These are phyloP conservation scores for Phoxinus dragarum DNA, from an alignment of 2,797 vertebrate species.

Conservation along the genomic window DNA sequence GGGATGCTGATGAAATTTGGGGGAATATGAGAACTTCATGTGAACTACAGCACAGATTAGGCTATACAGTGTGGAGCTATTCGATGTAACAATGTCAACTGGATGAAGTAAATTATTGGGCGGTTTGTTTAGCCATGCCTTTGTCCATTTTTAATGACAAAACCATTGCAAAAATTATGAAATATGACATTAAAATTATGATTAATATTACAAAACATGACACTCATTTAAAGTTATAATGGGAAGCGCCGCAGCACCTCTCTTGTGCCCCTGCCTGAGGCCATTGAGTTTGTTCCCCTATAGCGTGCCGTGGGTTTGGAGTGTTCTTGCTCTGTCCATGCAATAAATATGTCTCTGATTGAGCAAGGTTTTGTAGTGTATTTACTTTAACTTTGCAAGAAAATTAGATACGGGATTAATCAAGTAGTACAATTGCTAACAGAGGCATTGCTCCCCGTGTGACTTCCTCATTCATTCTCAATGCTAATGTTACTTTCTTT, in stretches of 20 bases:
- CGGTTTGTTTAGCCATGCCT: not conserved
- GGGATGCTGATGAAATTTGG: conserved; percentile 28
- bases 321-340: not conserved
- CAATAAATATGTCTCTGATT: not conserved
- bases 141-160: not conserved
- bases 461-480: not conserved
- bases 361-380: not conserved
- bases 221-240: not conserved
- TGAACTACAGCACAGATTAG: not conserved
- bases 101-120: conserved; percentile 1
- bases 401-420: not conserved
- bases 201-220: not conserved
- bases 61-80: not conserved
- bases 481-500: not conserved
- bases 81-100: not conserved
- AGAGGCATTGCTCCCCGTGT: not conserved
- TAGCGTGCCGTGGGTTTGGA: not conserved
- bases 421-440: not conserved
- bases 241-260: not conserved
- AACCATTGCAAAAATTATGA: not conserved
- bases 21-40: conserved; percentile 14
- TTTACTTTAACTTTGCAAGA: not conserved
- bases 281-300: not conserved
- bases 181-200: not conserved
- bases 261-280: not conserved